These are phyloP conservation scores for Microcebus jonahi DNA, from an alignment of 2,113 vertebrate species.

Conservation along the genomic window DNA sequence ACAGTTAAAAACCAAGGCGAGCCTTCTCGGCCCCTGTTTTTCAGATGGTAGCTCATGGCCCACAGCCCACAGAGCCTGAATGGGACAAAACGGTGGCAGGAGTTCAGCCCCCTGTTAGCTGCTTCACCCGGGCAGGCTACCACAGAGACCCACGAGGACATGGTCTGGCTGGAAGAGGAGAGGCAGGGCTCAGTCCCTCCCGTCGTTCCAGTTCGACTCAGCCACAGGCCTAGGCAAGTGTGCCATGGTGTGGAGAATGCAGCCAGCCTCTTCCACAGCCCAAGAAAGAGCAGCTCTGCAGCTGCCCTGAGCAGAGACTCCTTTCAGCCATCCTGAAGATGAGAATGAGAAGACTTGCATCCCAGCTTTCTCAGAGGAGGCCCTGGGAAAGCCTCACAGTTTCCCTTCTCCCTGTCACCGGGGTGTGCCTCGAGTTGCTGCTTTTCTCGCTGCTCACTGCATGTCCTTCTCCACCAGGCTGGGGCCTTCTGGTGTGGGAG, in stretches of 20 bases:
- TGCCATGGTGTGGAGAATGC: not conserved
- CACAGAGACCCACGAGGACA: not conserved
- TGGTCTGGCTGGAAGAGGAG: not conserved
- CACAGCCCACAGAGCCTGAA: not conserved
- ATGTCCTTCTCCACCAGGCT: not conserved
- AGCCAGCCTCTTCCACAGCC: not conserved
- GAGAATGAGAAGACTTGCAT: not conserved
- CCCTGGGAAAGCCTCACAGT: not conserved
- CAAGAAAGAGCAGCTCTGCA: not conserved
- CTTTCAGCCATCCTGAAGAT: not conserved
- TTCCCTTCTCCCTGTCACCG: not conserved
- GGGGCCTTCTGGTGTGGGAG: not conserved
- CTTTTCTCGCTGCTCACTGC: not conserved
- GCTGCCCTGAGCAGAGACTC: not conserved
- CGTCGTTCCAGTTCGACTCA: not conserved
- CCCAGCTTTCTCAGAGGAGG: not conserved
- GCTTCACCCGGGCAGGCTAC: not conserved
- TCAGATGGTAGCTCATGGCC: not conserved
- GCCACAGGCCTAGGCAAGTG: not conserved
- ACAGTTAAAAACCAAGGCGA: slow-evolving; percentile 38
- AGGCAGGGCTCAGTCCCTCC: not conserved
- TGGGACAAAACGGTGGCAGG: not conserved
- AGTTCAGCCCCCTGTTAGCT: not conserved
- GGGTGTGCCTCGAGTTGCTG: not conserved
- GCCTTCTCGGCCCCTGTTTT: not conserved